Evolutionary conservation across 1,140 invertebrate species (phyloP).

Genomic region (Nephila pilipes): DNA sequence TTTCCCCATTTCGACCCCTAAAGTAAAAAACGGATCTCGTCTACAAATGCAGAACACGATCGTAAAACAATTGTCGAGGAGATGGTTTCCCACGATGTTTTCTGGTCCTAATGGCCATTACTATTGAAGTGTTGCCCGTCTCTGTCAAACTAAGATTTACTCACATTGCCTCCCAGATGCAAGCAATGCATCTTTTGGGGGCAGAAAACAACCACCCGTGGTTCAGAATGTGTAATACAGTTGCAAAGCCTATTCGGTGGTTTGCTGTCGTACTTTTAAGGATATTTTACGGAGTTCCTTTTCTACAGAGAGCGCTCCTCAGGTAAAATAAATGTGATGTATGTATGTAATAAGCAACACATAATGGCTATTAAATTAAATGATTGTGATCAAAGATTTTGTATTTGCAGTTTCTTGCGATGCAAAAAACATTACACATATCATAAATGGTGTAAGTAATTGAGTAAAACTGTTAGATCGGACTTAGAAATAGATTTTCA

Average conservation of each 20-base stretch:
- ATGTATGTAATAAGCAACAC: neutral
- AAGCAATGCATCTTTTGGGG: slow-evolving; percentile 33
- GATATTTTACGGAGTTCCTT: neutral
- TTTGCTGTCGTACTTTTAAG: neutral
- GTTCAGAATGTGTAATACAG: slow-evolving; percentile 55
- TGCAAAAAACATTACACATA: too few relatives aligned
- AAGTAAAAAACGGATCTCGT: neutral
- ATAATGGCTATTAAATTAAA: neutral
- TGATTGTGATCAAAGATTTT: too few relatives aligned
- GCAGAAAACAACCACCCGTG: neutral
- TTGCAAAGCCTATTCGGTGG: neutral
- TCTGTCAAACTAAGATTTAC: slow-evolving; percentile 60
- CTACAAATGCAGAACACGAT: slow-evolving; percentile 56
- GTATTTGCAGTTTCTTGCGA: too few relatives aligned
- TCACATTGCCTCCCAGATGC: neutral
- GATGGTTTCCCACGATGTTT: slow-evolving; percentile 43
- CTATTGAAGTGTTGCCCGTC: slow-evolving; percentile 27
- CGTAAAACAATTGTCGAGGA: slow-evolving; percentile 60
- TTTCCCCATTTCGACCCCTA: neutral
- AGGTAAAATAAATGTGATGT: neutral
- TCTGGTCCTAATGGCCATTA: slow-evolving; percentile 56
- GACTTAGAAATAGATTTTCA: too few relatives aligned
- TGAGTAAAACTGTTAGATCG: too few relatives aligned
- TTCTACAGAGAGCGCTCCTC: neutral
- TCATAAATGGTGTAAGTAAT: too few relatives aligned